Conservation (phyloP, 2,888 invertebrate species). For the Choristoneura rosaceana region DNA sequence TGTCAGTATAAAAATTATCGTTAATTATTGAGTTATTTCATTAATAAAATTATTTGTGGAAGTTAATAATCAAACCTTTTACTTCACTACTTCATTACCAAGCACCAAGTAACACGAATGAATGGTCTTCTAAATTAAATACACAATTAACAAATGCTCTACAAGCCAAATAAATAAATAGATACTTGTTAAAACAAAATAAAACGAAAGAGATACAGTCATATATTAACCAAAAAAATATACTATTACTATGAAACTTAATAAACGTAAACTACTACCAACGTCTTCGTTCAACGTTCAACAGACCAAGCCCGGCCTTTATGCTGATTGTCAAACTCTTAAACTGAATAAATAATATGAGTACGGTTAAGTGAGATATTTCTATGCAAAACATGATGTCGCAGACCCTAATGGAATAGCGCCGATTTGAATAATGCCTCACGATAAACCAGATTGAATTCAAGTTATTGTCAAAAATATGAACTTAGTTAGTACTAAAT, state of each 20-base stretch:
- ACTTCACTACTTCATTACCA: no score
- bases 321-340: conserved; percentile 1
- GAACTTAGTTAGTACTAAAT: background rate
- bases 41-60: no score
- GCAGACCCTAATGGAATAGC: conserved; percentile 5
- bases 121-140: no score
- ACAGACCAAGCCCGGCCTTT: background rate
- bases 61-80: no score
- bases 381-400: conserved; percentile 15
- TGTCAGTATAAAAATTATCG: no score
- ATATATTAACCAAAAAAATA: no score
- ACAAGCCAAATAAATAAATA: no score
- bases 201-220: no score
- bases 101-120: no score
- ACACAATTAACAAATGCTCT: no score
- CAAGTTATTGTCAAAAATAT: background rate
- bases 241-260: background rate
- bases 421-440: conserved; percentile 2
- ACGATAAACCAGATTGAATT: background rate
- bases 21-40: no score
- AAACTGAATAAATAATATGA: background rate
- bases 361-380: conserved; percentile 23
- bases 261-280: background rate
- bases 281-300: background rate
- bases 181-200: no score